Conservation (phyloP, 2,888 invertebrate species). For the Ophion ellenae region DNA sequence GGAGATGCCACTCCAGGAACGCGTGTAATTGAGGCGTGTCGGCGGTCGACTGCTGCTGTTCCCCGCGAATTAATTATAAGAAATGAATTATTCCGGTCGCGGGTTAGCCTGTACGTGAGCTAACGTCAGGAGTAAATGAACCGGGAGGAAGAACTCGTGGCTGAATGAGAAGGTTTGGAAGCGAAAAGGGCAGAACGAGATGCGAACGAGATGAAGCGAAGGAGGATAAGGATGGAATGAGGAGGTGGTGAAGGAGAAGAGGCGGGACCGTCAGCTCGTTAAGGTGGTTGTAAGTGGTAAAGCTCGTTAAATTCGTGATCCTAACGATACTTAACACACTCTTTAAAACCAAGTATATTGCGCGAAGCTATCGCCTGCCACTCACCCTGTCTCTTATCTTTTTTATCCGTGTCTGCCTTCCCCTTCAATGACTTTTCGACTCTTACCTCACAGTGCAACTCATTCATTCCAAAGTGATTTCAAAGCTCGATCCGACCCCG, state of each 20-base stretch:
- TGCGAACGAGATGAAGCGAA: constrained; percentile 40
- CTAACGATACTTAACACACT: constrained; percentile 65
- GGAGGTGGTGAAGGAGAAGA: constrained; percentile 34
- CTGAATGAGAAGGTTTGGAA: constrained; percentile 46
- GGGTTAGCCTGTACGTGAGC: constrained; percentile 63
- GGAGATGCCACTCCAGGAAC: constrained; percentile 20
- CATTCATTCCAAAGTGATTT: constrained; percentile 35
- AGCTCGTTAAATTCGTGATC: constrained; percentile 69
- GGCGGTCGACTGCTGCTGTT: constrained; percentile 51
- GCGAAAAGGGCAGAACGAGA: constrained; percentile 20
- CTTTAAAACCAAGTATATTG: constrained; percentile 62
- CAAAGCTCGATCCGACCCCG: constrained; percentile 31
- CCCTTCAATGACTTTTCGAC: neutral
- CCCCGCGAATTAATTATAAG: constrained; percentile 66
- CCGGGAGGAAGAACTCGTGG: constrained; percentile 38
- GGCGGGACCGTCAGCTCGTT: constrained; percentile 64
- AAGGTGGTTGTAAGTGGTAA: constrained; percentile 67
- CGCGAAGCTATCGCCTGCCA: constrained; percentile 56
- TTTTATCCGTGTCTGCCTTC: neutral
- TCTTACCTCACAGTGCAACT: neutral
- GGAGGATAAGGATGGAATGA: constrained; percentile 29
- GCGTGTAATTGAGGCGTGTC: constrained; percentile 64
- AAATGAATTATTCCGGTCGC: constrained; percentile 68
- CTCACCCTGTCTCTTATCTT: constrained; percentile 31
- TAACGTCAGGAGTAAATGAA: constrained; percentile 64